Base-by-base conservation (phyloP, 1,140 invertebrate species). In the Drosophila serrata region DNA sequence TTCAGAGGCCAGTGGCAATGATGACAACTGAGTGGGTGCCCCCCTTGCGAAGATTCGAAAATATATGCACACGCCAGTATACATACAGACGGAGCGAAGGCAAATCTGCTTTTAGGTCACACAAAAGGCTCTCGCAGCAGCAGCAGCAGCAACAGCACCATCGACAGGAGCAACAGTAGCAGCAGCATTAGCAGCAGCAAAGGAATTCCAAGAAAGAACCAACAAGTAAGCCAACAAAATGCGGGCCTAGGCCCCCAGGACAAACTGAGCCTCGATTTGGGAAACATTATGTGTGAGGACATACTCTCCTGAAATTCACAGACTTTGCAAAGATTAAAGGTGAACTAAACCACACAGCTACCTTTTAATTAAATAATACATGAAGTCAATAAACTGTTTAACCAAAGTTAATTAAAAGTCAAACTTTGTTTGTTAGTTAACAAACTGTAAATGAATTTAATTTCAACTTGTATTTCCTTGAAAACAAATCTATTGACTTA, bases 71-170 rank as follows among this genome's bases (percentile, higher is more conserved):
- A 35, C 17, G 53, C 65, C 69, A 73, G 69, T 72, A 73, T 73
- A 73, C 69, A 73, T 73, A 73, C 69, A 73, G 68, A 72, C 53
- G 67, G 46, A 65, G 62, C 68, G 65, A 48, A 72, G 68, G 51
- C 68, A 72, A 72, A 58, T 56, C 64, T 72, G 69, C 69, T 73
- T 73, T 73, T 73, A 73, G 69, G 69, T 73, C 69, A 73, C 69
- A 58, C 67, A 70, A 72, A 73, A 73, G 69, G 43, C 68, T 72
- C 68, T 72, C 65, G 45, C 65, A 69, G 61, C 58, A 60, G 27
- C 61, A 33, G 39, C 24, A 55, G 40, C 15, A 49, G 46, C 31
- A 35, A 37, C 29, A 57, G 49, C 5, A 31, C 9, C 19, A 55
- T 22, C 37, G 19, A 42, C 49, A 63, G 58, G 29, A 60, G 55